These are phyloP conservation scores for Ceyx cyanopectus DNA, from an alignment of 2,113 vertebrate genomes.

Conservation along the genomic window DNA sequence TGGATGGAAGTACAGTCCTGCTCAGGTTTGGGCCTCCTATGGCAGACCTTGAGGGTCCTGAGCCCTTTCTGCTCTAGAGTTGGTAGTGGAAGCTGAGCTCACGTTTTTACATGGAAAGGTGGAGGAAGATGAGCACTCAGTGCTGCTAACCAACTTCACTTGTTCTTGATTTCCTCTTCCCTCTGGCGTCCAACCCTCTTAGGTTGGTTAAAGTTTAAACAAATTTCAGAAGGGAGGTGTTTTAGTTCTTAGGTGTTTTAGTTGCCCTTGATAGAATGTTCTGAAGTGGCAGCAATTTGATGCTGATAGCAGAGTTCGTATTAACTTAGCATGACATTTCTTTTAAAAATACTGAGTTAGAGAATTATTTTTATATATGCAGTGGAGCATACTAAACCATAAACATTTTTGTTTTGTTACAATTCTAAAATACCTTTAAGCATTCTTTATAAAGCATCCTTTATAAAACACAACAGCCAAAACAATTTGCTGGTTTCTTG, in stretches of 20 bases:
- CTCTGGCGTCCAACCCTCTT: neutral
- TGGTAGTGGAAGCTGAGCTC: neutral
- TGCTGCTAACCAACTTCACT: neutral
- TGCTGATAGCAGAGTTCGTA: neutral
- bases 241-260: neutral
- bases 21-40: neutral
- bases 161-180: neutral
- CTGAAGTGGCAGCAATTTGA: neutral
- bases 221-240: neutral
- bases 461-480: slow-evolving; percentile 68
- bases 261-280: neutral
- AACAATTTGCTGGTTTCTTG: slow-evolving; percentile 76
- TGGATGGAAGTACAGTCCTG: neutral
- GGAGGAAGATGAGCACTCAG: neutral
- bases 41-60: neutral
- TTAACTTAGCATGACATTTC: neutral
- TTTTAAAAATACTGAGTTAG: neutral
- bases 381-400: slow-evolving; percentile 32
- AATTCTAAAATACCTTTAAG: slow-evolving; percentile 66
- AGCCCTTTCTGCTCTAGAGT: neutral
- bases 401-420: slow-evolving; percentile 12
- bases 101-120: neutral
- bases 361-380: slow-evolving; percentile 32
- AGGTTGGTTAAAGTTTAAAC: neutral
- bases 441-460: slow-evolving; percentile 72